Conservation (phyloP, 2,797 vertebrate species). For the Myoxocephalus aenaeus region DNA sequence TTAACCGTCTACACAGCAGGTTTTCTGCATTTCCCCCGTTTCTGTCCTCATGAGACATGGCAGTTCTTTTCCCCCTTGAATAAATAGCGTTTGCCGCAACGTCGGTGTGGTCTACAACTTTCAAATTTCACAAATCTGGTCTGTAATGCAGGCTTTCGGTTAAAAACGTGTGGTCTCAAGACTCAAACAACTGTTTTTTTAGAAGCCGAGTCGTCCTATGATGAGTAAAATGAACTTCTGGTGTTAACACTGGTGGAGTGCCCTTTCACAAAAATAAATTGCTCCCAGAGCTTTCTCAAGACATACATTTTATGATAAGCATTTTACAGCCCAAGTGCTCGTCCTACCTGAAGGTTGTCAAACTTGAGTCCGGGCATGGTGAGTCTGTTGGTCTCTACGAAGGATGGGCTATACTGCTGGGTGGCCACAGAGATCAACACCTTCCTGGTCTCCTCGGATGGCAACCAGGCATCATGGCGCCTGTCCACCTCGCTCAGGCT, state of each 20-base stretch:
- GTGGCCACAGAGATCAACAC: constrained; percentile 89
- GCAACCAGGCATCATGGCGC: constrained; percentile 95
- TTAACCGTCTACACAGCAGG: neutral
- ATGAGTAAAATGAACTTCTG: neutral
- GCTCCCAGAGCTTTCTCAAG: neutral
- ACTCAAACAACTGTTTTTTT: neutral
- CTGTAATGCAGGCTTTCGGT: neutral
- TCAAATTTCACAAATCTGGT: neutral
- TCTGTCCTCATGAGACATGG: neutral
- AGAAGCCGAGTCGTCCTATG: neutral
- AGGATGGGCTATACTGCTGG: constrained; percentile 87
- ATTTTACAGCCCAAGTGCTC: neutral
- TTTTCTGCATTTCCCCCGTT: neutral
- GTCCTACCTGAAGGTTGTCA: constrained; percentile 95
- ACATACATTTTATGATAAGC: neutral
- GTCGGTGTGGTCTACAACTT: too few species aligned
- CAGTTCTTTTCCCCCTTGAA: neutral
- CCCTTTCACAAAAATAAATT: neutral
- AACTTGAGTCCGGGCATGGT: constrained; percentile 98
- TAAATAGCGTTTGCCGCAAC: neutral
- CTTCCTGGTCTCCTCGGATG: constrained; percentile 90
- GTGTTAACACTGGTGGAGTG: neutral
- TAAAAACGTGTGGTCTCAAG: neutral
- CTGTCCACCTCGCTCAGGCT: constrained; percentile 95
- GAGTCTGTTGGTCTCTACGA: constrained; percentile 89